Evolutionary conservation across 2,113 vertebrate genomes (phyloP).

Genomic region (Microtus oregoni): DNA sequence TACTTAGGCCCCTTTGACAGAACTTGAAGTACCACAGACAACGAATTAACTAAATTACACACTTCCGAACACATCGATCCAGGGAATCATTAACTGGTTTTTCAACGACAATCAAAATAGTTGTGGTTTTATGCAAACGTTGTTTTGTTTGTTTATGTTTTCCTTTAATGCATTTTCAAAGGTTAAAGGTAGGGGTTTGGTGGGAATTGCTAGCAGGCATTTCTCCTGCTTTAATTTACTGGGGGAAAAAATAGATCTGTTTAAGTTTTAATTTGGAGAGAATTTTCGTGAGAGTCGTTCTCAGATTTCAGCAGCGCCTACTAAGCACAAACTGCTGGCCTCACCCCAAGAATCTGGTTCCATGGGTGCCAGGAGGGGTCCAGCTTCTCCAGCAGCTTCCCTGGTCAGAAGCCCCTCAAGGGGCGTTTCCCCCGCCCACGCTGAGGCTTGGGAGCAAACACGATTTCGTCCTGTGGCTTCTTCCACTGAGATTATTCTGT

Average conservation of each 20-base stretch:
- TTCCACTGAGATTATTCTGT: not conserved
- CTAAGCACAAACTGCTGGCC: not conserved
- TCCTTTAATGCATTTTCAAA: not conserved
- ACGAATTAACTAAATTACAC: conserved; percentile 4
- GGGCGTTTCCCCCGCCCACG: not conserved
- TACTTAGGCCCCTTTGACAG: not conserved
- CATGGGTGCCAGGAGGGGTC: not conserved
- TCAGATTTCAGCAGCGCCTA: not conserved
- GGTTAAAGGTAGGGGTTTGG: not conserved
- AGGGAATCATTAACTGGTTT: not conserved
- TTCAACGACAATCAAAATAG: not conserved
- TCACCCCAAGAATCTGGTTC: not conserved
- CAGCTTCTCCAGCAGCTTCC: not conserved
- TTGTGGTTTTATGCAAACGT: not conserved
- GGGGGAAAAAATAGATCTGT: not conserved
- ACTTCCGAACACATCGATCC: conserved; percentile 7
- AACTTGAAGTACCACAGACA: not conserved
- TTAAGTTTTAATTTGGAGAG: not conserved
- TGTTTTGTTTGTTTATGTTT: not conserved
- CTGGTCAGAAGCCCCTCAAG: not conserved
- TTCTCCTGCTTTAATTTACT: conserved; percentile 47
- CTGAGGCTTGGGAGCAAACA: not conserved
- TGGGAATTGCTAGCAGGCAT: not conserved
- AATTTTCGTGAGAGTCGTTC: not conserved
- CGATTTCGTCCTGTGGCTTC: not conserved